Percentiles rank a stretch among this genome's conserved stretches.
Conservation (phyloP, 2,888 invertebrate species). For the Emmelina monodactyla region DNA sequence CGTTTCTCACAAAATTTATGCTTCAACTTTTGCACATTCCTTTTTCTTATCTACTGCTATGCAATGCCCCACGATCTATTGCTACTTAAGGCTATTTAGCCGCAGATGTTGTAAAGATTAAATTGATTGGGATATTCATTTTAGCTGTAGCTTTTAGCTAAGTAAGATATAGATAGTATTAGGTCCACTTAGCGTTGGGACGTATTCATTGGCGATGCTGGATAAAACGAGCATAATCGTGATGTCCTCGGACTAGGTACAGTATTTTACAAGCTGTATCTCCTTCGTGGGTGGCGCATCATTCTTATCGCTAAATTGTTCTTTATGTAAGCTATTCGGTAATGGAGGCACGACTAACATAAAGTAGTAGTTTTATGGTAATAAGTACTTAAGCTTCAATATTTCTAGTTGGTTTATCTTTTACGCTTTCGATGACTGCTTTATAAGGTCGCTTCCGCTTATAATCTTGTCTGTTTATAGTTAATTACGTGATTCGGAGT, state of each 20-base stretch:
- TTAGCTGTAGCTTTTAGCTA: neutral
- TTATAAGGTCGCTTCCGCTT: constrained; percentile 44
- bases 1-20: constrained; percentile 52
- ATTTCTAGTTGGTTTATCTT: neutral
- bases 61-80: constrained; percentile 30
- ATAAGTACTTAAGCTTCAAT: constrained; percentile 31
- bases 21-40: constrained; percentile 53
- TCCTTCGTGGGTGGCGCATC: constrained; percentile 6
- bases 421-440: constrained; percentile 13
- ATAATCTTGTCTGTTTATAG: constrained; percentile 31
- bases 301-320: constrained; percentile 32
- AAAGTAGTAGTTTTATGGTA: constrained; percentile 55
- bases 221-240: neutral
- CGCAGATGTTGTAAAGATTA: constrained; percentile 2
- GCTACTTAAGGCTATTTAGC: constrained; percentile 2
- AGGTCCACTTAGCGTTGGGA: neutral
- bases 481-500: constrained; percentile 27
- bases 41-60: constrained; percentile 50
- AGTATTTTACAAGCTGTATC: neutral
- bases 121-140: constrained; percentile 5
- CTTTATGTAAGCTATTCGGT: constrained; percentile 57
- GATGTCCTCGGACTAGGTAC: neutral
- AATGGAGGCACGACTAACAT: constrained; percentile 40
- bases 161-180: neutral
- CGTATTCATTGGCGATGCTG: neutral